Evolutionary conservation across 2,888 invertebrate species (phyloP).

Genomic region (Hypsopygia costalis): DNA sequence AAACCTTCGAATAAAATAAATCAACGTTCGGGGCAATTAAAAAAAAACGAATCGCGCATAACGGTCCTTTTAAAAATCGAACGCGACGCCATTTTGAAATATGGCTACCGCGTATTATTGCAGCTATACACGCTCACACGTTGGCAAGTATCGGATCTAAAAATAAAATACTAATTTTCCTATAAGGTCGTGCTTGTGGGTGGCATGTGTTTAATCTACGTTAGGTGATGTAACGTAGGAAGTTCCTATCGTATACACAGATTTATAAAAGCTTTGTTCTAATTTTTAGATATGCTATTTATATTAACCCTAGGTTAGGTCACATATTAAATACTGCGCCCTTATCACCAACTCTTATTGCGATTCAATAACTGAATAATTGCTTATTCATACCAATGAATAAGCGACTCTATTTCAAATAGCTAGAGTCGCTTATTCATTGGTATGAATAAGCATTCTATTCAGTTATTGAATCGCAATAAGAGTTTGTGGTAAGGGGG

Average conservation of each 20-base stretch:
- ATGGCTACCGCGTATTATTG: conserved; percentile 56
- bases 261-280: too few relatives aligned
- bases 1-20: conserved; percentile 26
- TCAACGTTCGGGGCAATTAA: conserved; percentile 29
- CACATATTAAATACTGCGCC: too few relatives aligned
- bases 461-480: too few relatives aligned
- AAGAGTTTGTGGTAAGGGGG: too few relatives aligned
- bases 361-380: too few relatives aligned
- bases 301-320: too few relatives aligned
- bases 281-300: too few relatives aligned
- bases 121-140: conserved; percentile 41
- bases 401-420: too few relatives aligned
- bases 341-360: too few relatives aligned
- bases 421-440: too few relatives aligned
- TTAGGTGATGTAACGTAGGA: conserved; percentile 17
- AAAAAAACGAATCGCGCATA: conserved; percentile 22
- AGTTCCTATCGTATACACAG: neutral
- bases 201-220: conserved; percentile 48
- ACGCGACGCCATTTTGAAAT: conserved; percentile 60
- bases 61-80: conserved; percentile 47
- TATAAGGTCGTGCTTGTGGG: conserved; percentile 48
- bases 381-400: too few relatives aligned
- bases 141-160: conserved; percentile 45
- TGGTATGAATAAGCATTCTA: too few relatives aligned
- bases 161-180: conserved; percentile 73